phyloP scores from a whole-genome alignment of 2,113 vertebrate species.

The Forbesichthys papilliferus region DNA sequence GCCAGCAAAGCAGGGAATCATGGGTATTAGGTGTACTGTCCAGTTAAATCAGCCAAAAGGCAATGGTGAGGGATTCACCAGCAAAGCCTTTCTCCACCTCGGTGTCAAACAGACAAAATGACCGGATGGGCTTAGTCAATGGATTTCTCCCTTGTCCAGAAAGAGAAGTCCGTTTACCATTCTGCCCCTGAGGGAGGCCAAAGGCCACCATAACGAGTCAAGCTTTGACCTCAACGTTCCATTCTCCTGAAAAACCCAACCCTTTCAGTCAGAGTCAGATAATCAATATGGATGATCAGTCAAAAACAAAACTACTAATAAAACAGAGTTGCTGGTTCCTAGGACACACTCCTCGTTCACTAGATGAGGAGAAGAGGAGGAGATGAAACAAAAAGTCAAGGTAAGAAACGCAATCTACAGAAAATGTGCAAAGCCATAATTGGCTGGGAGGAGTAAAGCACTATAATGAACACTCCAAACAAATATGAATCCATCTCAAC shows the following conservation, averaged over 20 bases:
- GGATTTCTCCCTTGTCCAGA: constrained; percentile 42
- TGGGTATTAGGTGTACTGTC: too few species aligned
- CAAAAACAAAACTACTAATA: too few species aligned
- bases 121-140: constrained; percentile 7
- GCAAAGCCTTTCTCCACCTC: neutral
- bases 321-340: too few species aligned
- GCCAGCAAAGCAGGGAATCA: too few species aligned
- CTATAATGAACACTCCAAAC: constrained; percentile 35
- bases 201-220: constrained; percentile 34
- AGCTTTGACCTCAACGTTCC: constrained; percentile 27
- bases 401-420: constrained; percentile 5
- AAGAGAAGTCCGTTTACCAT: constrained; percentile 40
- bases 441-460: constrained; percentile 1
- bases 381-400: neutral
- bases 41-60: too few species aligned
- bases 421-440: constrained; percentile 9
- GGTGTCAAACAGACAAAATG: neutral
- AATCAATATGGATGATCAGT: constrained; percentile 28
- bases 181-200: constrained; percentile 32
- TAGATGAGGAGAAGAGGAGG: neutral
- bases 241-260: constrained; percentile 13
- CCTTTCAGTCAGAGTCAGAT: too few species aligned
- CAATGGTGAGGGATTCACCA: neutral
- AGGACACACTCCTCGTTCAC: too few species aligned
- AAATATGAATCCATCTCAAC: neutral